Evolutionary conservation across 2,113 vertebrate genomes (phyloP), one percentile per base, ranked within the genome.

Genomic region (Xenus cinereus): DNA sequence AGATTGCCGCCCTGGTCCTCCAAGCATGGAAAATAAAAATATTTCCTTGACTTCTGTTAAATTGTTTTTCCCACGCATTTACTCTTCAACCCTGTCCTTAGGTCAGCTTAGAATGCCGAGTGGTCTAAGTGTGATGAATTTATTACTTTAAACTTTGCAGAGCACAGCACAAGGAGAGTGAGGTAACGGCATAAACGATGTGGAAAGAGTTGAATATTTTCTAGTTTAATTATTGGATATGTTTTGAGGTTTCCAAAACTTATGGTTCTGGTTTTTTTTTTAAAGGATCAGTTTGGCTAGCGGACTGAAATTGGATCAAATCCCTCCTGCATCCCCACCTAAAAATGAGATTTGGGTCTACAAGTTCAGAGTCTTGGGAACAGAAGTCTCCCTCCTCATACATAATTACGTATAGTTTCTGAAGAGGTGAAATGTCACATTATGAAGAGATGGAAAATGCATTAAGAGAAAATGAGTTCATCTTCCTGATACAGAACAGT

Each of bases 401-500:
- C 43, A 11, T 68, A 93, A 87, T 89, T 94, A 53, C 2, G 0
- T 50, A 64, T 7, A 64, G 62, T 82, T 96, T 91, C 89, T 93
- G 63, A 92, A 87, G 81, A 96, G 90, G 95, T 76, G 87, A 96
- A 93, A 95, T 92, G 86, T 92, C 89, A 91, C 56, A 73, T 32
- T 59, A 51, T 43, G 66, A 93, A 89, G 79, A 89, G 76, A 93
- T 87, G 97, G 95, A 93, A 96, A 97, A 93, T 79, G 68, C 83
- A 95, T 97, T 95, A 95, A 79, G 57, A 79, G 48, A 87, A 50
- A 92, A 91, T 87, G 66, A 96, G 77, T 93, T 95, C 73, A 91
- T 92, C 90, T 93, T 78, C 84, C 77, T 97, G 90, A 84, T 84
- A 85, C 32, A 91, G 66, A 96, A 59, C 83, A 95, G 95, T 87